Percentiles rank a stretch among this genome's conserved stretches.
These are phyloP conservation scores for Papilio protenor DNA, from an alignment of 2,888 invertebrate genomes.

Conservation along the genomic window DNA sequence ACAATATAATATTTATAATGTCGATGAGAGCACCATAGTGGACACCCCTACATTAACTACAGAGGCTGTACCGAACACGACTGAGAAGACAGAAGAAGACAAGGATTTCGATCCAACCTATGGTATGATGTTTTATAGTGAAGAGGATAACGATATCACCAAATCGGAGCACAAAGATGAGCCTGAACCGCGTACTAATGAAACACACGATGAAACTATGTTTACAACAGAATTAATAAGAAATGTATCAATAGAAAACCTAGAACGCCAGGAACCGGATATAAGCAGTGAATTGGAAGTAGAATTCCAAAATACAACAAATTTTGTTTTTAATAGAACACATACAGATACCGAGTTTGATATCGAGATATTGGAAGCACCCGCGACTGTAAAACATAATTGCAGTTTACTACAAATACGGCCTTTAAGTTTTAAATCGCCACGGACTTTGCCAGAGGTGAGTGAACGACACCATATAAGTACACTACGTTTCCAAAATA, in stretches of 20 bases:
- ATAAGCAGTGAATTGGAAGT: slow-evolving; percentile 44
- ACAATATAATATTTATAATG: slow-evolving; percentile 42
- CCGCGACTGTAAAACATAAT: slow-evolving; percentile 43
- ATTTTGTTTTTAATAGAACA: not conserved
- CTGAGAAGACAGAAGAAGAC: slow-evolving; percentile 50
- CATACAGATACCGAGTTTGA: slow-evolving; percentile 7
- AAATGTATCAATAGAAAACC: slow-evolving; percentile 32
- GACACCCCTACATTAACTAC: slow-evolving; percentile 43
- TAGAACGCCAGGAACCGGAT: slow-evolving; percentile 42
- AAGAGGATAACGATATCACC: slow-evolving; percentile 57
- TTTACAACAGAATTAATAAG: slow-evolving; percentile 29
- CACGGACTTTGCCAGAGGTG: slow-evolving; percentile 73
- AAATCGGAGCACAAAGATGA: slow-evolving; percentile 39
- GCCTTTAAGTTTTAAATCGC: slow-evolving; percentile 66
- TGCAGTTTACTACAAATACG: slow-evolving; percentile 69
- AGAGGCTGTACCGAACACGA: slow-evolving; percentile 38
- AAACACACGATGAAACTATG: slow-evolving; percentile 36
- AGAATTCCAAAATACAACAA: slow-evolving; percentile 52
- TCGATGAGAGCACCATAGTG: slow-evolving; percentile 46
- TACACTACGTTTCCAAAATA: slow-evolving; percentile 9
- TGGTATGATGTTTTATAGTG: slow-evolving; percentile 63
- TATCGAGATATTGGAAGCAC: slow-evolving; percentile 2
- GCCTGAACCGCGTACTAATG: slow-evolving; percentile 38
- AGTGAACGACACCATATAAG: slow-evolving; percentile 29
- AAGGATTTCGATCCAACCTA: slow-evolving; percentile 60